Evolutionary conservation across 2,888 invertebrate genomes (phyloP), one percentile per base, ranked within the genome.

Genomic region (Oxycera nigricornis): DNA sequence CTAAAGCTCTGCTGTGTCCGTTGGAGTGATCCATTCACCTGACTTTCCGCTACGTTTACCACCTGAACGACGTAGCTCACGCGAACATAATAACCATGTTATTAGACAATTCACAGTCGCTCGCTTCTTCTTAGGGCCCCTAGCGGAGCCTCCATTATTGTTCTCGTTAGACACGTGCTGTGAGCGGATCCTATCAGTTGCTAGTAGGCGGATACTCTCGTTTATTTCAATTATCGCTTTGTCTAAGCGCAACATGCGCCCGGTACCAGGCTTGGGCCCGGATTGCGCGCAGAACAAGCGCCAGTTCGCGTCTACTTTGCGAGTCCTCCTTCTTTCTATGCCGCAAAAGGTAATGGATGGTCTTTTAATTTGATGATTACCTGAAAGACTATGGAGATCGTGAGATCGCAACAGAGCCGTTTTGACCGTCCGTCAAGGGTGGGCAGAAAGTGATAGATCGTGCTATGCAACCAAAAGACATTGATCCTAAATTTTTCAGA

Each of bases 81-180:
- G 76, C 76, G 76, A 76, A 67, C 76, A 57, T 73, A 74, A 76
- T 74, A 67, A 72, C 76, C 67, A 72, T 74, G 73, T 74, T 76
- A 76, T 76, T 76, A 76, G 74, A 74, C 59, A 62, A 74, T 74
- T 76, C 74, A 70, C 50, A 28, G 55, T 72, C 57, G 39, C 55
- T 41, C 26, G 24, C 22, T 65, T 39, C 28, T 65, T 41, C 65
- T 17, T 30, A 24, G 52, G 57, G 55, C 17, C 57, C 72, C 57
- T 22, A 35, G 2, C 72, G 7, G 24, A 46, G 67, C 74, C 72
- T 57, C 74, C 68, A 70, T 76, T 75, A 76, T 76, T 74, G 74
- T 76, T 76, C 76, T 76, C 62, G 74, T 76, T 73, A 74, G 76
- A 74, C 76, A 76, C 76, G 76, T 76, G 76, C 76, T 76, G 76